A percentile compares a stretch with the other conserved stretches of the same genome.
Evolutionary conservation across 2,113 vertebrate genomes (phyloP).

Genomic region (Capreolus pygargus): DNA sequence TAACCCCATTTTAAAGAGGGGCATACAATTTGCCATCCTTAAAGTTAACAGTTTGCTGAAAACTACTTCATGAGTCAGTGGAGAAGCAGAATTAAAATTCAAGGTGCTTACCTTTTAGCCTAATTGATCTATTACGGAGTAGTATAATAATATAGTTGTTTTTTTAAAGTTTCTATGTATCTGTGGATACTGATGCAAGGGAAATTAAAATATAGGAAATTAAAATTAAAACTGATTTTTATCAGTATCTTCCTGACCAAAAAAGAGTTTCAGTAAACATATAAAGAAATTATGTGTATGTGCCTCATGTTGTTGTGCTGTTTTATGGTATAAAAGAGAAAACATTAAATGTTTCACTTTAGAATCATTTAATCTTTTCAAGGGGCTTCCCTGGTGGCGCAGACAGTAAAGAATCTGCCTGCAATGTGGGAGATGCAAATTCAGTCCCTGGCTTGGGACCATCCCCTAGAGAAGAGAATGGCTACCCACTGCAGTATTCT

Average conservation of each 20-base stretch:
- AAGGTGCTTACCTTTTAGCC: background rate
- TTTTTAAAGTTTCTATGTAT: background rate
- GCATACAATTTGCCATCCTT: background rate
- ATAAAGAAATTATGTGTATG: background rate
- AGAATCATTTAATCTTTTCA: background rate
- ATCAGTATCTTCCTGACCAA: background rate
- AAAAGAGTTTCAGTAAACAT: background rate
- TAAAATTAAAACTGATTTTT: too few species aligned
- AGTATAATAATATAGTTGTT: background rate
- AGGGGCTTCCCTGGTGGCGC: background rate
- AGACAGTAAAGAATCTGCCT: background rate
- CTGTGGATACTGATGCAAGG: background rate
- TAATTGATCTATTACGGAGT: background rate
- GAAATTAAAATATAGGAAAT: background rate
- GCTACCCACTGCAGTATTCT: background rate
- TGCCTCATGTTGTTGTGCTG: background rate
- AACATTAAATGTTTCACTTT: background rate
- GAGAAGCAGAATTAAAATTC: background rate
- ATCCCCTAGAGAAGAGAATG: too few species aligned
- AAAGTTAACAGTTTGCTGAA: background rate
- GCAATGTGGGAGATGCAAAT: background rate
- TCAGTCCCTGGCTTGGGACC: background rate
- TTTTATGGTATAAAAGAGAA: background rate
- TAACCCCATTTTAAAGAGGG: background rate
- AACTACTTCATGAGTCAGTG: background rate